Evolutionary conservation across 2,797 vertebrate genomes (phyloP).

Genomic region (Tympanoctomys barrerae): DNA sequence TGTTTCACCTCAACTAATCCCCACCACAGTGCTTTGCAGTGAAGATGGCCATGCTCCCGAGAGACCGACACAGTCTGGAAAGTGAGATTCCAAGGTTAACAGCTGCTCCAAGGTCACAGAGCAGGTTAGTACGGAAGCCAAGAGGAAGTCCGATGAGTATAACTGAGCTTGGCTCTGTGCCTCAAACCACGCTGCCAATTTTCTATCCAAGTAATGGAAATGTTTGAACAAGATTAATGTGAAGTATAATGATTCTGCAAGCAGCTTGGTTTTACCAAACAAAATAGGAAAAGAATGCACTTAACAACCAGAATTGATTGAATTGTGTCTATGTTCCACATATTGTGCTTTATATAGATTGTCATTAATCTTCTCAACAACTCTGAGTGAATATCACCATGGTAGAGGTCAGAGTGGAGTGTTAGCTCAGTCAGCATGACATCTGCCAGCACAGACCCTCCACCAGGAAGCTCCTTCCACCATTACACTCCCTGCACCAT

Average conservation of each 20-base stretch:
- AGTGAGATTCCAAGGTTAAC: neutral
- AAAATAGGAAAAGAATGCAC: slow-evolving; percentile 32
- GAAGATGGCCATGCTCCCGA: neutral
- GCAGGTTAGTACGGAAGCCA: neutral
- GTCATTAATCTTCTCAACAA: neutral
- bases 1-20: neutral
- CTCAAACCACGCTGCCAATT: neutral
- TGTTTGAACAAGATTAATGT: neutral
- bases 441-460: neutral
- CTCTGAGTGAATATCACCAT: neutral
- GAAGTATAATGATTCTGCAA: neutral
- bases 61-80: neutral
- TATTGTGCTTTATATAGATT: neutral
- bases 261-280: neutral
- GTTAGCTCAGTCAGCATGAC: neutral
- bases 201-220: slow-evolving; percentile 23
- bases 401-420: neutral
- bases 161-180: neutral
- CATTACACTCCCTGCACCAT: no score
- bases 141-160: neutral
- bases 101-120: slow-evolving; percentile 33
- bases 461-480: no score
- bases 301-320: neutral
- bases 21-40: neutral
- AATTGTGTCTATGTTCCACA: neutral